phyloP scores from a whole-genome alignment of 2,113 vertebrate genomes.

The Melospiza georgiana region DNA sequence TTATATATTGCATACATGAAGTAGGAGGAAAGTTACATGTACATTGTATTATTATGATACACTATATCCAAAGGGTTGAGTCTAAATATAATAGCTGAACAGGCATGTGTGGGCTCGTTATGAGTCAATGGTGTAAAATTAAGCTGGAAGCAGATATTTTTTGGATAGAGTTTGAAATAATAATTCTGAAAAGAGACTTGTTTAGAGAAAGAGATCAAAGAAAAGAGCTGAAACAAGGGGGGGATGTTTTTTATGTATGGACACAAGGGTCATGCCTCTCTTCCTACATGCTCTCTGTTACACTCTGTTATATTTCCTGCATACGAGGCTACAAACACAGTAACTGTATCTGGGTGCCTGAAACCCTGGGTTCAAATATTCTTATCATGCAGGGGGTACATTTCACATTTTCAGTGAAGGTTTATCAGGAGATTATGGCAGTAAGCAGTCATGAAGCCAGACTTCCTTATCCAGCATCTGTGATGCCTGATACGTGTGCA shows the following conservation, averaged over 20 bases:
- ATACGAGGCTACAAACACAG: background rate
- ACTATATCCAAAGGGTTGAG: background rate
- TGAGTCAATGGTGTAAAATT: background rate
- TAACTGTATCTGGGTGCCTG: background rate
- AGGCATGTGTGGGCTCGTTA: background rate
- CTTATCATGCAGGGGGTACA: fast-evolving
- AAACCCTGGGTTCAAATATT: background rate
- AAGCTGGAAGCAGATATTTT: background rate
- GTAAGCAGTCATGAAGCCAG: background rate
- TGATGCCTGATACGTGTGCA: background rate
- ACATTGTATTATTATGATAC: background rate
- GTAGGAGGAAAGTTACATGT: background rate
- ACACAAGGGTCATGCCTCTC: background rate
- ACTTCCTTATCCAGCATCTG: background rate
- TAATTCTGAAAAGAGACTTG: background rate
- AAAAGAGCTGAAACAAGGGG: background rate
- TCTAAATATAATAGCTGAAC: background rate
- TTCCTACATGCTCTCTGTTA: fast-evolving
- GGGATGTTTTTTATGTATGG: background rate
- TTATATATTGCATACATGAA: background rate
- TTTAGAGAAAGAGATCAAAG: background rate
- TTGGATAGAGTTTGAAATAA: background rate
- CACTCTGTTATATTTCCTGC: background rate
- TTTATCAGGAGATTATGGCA: background rate
- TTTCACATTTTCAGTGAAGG: background rate